These are phyloP conservation scores for Griposia aprilina DNA, from an alignment of 2,888 invertebrate genomes.

Conservation along the genomic window DNA sequence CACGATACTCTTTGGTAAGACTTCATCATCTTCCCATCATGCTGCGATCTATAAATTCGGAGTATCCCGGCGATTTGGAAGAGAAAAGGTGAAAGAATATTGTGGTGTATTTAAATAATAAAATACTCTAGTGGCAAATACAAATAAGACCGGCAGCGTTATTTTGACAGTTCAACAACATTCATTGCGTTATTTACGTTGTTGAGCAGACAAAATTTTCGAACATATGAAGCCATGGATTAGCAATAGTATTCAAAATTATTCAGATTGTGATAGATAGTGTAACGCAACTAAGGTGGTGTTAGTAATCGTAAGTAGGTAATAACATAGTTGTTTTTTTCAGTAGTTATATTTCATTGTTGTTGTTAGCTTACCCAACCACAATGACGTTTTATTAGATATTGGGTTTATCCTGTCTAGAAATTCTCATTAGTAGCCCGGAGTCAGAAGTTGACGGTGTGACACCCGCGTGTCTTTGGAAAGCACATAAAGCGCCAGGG, in stretches of 20 bases:
- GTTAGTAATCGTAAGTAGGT: background rate
- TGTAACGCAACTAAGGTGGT: too few species aligned
- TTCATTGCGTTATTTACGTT: too few species aligned
- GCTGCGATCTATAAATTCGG: background rate
- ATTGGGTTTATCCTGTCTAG: background rate
- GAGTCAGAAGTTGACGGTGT: background rate
- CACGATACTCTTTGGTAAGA: background rate
- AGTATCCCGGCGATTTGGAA: too few species aligned
- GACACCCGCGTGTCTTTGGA: too few species aligned
- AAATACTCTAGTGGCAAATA: background rate
- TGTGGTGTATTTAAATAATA: background rate
- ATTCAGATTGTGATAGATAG: too few species aligned
- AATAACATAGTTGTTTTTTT: background rate
- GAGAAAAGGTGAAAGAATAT: too few species aligned
- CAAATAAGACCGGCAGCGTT: too few species aligned
- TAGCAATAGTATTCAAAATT: too few species aligned
- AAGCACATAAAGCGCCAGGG: background rate
- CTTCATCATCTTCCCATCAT: background rate
- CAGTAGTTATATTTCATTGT: background rate
- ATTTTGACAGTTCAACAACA: too few species aligned
- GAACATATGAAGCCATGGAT: too few species aligned
- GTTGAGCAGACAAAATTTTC: too few species aligned
- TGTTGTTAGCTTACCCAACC: conserved; percentile 2
- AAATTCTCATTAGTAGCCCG: background rate
- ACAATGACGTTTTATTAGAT: conserved; percentile 10